These are phyloP conservation scores for Champsocephalus esox DNA, from an alignment of 2,797 vertebrate species.

Conservation along the genomic window DNA sequence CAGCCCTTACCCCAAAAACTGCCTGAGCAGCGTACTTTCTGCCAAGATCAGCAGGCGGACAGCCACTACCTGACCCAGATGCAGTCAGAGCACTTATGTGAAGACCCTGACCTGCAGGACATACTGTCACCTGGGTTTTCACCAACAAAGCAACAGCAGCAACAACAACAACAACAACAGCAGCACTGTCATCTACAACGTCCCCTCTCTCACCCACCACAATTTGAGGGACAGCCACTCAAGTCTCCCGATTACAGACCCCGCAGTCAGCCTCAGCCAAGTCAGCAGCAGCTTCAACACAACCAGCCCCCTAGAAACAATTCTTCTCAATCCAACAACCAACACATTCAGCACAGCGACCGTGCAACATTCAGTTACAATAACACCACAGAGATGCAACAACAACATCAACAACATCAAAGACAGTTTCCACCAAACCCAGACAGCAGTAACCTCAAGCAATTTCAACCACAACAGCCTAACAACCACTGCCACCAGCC, in stretches of 20 bases:
- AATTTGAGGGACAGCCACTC: slow-evolving; percentile 82
- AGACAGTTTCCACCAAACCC: slow-evolving; percentile 84
- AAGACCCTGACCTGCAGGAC: slow-evolving; percentile 83
- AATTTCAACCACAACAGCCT: slow-evolving; percentile 83
- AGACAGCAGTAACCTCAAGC: slow-evolving; percentile 80
- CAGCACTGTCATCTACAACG: slow-evolving; percentile 81
- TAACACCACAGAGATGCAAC: slow-evolving; percentile 77
- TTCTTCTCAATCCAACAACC: slow-evolving; percentile 63
- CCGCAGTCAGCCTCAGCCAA: slow-evolving; percentile 78
- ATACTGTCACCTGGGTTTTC: slow-evolving; percentile 85
- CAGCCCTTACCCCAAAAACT: slow-evolving; percentile 73
- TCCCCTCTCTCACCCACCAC: slow-evolving; percentile 79
- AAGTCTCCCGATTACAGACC: slow-evolving; percentile 80
- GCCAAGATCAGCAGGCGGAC: slow-evolving; percentile 79
- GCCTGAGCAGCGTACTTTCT: slow-evolving; percentile 75
- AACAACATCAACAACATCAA: slow-evolving; percentile 72
- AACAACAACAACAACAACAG: slow-evolving; percentile 84
- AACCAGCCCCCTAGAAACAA: slow-evolving; percentile 74
- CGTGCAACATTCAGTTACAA: slow-evolving; percentile 69
- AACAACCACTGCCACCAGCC: slow-evolving; percentile 73
- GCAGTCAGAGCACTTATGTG: slow-evolving; percentile 88
- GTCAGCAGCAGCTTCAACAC: slow-evolving; percentile 68
- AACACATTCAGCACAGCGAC: slow-evolving; percentile 78
- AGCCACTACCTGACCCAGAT: slow-evolving; percentile 73
- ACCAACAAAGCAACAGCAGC: slow-evolving; percentile 81